Evolutionary conservation across 2,888 invertebrate species (phyloP).

Genomic region (Chrysolina haemoptera): DNA sequence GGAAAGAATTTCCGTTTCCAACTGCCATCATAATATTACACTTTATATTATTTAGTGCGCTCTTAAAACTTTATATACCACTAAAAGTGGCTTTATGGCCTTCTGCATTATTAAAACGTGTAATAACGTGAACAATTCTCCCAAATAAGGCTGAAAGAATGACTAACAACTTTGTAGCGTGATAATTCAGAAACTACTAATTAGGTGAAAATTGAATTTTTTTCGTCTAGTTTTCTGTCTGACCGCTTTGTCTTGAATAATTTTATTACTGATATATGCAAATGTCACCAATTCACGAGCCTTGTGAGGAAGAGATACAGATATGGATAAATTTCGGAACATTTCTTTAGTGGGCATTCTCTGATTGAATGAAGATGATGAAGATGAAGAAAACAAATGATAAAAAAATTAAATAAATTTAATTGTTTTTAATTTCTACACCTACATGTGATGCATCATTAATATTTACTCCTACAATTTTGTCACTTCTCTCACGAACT

Average conservation of each 20-base stretch:
- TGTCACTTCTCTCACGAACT: too few species aligned
- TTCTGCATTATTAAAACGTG: slow-evolving; percentile 45
- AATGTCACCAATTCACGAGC: too few species aligned
- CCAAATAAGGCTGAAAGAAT: slow-evolving; percentile 33
- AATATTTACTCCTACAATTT: too few species aligned
- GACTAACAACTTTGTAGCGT: slow-evolving; percentile 15
- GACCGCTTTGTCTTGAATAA: background rate
- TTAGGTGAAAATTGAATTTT: background rate
- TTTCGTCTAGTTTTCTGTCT: background rate
- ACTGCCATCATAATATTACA: slow-evolving; percentile 45
- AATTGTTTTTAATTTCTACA: too few species aligned
- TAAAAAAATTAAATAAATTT: too few species aligned
- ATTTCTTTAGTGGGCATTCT: too few species aligned
- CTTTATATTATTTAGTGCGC: slow-evolving; percentile 47
- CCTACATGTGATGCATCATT: too few species aligned
- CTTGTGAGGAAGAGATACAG: too few species aligned
- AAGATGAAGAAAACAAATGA: too few species aligned
- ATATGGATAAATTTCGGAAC: too few species aligned
- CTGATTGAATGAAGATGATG: too few species aligned
- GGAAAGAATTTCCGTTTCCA: slow-evolving; percentile 44
- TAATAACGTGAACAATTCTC: slow-evolving; percentile 44
- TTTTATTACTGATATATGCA: too few species aligned
- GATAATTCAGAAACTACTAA: slow-evolving; percentile 5
- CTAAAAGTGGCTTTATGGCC: slow-evolving; percentile 46
- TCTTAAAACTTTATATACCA: slow-evolving; percentile 50